phyloP scores from a whole-genome alignment of 2,113 vertebrate species.

The Dicentrarchus labrax region DNA sequence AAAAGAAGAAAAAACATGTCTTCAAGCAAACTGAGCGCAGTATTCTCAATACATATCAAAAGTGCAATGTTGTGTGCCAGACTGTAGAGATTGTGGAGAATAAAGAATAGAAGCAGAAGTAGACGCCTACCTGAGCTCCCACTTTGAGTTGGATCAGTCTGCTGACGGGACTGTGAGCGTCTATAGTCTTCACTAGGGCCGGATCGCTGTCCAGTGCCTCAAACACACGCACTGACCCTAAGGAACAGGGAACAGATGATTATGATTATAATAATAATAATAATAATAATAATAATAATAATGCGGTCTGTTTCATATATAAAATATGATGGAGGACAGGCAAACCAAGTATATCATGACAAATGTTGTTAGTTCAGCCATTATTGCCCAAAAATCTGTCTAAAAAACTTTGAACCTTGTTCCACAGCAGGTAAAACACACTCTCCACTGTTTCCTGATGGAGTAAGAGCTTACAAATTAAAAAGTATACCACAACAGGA shows the following conservation, averaged over 20 bases:
- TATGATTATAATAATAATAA: neutral
- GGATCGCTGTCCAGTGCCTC: constrained; percentile 94
- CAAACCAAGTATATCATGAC: neutral
- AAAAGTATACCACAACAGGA: neutral
- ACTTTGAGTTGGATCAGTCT: constrained; percentile 91
- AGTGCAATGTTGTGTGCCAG: no score
- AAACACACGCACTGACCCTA: constrained; percentile 86
- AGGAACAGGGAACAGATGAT: neutral
- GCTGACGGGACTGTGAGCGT: constrained; percentile 91
- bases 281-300: neutral
- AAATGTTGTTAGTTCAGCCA: neutral
- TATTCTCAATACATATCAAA: no score
- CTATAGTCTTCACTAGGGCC: constrained; percentile 85
- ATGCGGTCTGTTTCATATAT: no score
- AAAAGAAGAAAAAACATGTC: neutral
- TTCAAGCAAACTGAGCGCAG: neutral
- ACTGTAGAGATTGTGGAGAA: neutral
- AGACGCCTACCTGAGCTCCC: constrained; percentile 89
- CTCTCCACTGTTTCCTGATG: neutral
- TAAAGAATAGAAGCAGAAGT: neutral
- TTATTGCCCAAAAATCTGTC: neutral
- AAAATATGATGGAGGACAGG: neutral
- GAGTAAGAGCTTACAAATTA: neutral
- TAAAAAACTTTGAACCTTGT: neutral
- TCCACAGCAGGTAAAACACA: neutral